Base-by-base conservation (phyloP, 2,888 invertebrate species). In the Limnephilus rhombicus region DNA sequence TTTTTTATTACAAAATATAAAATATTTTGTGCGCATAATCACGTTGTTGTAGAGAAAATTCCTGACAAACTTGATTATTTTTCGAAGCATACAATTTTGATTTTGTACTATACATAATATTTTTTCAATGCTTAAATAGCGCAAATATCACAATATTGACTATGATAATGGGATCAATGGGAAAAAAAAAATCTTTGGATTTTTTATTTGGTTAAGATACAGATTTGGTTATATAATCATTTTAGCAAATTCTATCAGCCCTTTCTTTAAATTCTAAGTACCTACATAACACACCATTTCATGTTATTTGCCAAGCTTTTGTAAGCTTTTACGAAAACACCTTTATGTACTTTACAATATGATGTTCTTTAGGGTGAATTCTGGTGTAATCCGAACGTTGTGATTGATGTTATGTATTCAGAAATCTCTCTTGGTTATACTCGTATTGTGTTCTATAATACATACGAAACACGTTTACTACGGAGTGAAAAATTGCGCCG, bases 361-460 rank as follows among this genome's bases (percentile, higher is more conserved):
- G 37, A 37, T 83, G 37, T 37, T 41, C 15, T 34, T 83, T 83
- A 3, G 83, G 83, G 18, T 11, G 83, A 37, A 9, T 34, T 41
- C 37, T 41, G 83, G 34, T 18, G 18, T 83, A 83, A 83, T 83
- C 83, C 83, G 37, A 83, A 13, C 83, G 83, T 37, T 83, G 83
- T 83, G 83, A 83, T 83, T 83, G 83, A 83, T 83, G 83, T 37
- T 83, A 83, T 83, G 11, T 83, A 24, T 83, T 83, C 37, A 37
- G 83, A 37, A 83, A 83, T 24, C 7, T 37, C 18, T 37, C 9
- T 18, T 83, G 83, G 37, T 83, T 18, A 83, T 83, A n/a, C n/a
- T n/a, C n/a, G n/a, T n/a, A 34, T 37, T 83, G 37, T 83, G 24
- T 9, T 83, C 3, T n/a, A 24, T 68, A 68, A 83, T 24, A 34